Base-by-base conservation (phyloP, 2,797 vertebrate species). In the Falco naumanni region DNA sequence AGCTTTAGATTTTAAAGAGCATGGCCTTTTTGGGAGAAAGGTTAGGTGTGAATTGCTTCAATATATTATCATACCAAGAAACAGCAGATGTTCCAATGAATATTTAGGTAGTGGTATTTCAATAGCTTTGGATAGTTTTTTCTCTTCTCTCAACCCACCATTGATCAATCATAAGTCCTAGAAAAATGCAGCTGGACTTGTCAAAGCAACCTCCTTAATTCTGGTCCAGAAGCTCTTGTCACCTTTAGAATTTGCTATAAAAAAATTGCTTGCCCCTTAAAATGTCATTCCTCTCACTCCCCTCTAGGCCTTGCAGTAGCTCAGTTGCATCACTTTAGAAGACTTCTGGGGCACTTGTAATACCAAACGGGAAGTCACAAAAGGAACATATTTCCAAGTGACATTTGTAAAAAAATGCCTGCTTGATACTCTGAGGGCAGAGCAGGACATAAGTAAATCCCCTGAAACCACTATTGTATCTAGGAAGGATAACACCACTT, bases 91-190 rank as follows among this genome's bases (percentile, higher is more conserved):
- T 72, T 92, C 41, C 71, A 71, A 95, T 95, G 82, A 95, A 95
- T 94, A 96, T 92, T 94, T 86, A 95, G 76, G 72, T 88, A 24
- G 66, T 92, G 51, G 37, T 57, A 92, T 94, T 94, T 97, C 82
- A 89, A 54, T 61, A 51, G 39, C n/a, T 86, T 86, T 91, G 47
- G 92, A 82, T 75, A 63, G 5, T 47, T 84, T 81, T 90, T 81
- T 50, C 45, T 72, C 59, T 79, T 92, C 48, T 60, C 39, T 84
- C 22, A 88, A 66, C 25, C 25, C 57, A 74, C 14, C 54, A 57
- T 57, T 91, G 89, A 91, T 94, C 71, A 89, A 39, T 22, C 5
- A 1, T 25, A 92, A 93, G 71, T 82, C 51, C 48, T 83, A 71
- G 20, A 43, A 92, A 92, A 92, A 74, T 48, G 14, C 2, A 12